Percentiles rank a stretch among this genome's conserved stretches.
Evolutionary conservation across 37 sponge, comb jelly and placozoan genomes (phyloP).

Genomic region (Oscarella lobularis): DNA sequence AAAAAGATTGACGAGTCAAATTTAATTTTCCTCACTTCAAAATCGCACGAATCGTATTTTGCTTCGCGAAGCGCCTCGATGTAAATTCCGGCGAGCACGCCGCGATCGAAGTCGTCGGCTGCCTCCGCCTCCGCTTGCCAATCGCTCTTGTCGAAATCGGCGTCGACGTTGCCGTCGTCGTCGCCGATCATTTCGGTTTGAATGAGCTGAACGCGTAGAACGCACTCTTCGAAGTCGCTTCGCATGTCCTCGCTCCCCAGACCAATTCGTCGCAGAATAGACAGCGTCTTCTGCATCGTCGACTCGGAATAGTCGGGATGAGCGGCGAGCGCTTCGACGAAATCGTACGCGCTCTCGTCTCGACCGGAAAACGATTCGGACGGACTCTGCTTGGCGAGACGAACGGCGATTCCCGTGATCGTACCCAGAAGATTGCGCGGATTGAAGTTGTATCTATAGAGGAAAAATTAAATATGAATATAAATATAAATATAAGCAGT

Average conservation of each 20-base stretch:
- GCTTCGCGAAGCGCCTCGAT: constrained; percentile 40
- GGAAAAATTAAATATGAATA: neutral
- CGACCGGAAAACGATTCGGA: neutral
- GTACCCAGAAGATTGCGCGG: neutral
- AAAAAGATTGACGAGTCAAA: neutral
- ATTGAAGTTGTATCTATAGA: constrained; percentile 1
- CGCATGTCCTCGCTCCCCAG: constrained; percentile 1
- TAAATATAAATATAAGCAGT: neutral
- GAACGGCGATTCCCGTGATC: neutral
- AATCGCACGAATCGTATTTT: no score
- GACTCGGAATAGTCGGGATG: constrained; percentile 49
- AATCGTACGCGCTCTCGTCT: constrained; percentile 3
- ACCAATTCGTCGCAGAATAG: constrained; percentile 19
- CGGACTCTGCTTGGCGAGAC: constrained; percentile 1
- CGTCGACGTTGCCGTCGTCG: neutral
- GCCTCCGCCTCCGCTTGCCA: constrained; percentile 17
- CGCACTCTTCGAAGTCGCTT: constrained; percentile 2
- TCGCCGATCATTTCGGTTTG: neutral
- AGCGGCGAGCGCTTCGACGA: constrained; percentile 21
- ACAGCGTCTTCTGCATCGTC: constrained; percentile 22
- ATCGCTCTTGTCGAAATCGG: neutral
- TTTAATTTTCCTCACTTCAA: no score
- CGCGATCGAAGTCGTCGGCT: constrained; percentile 8
- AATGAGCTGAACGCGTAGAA: neutral
- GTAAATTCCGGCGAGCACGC: constrained; percentile 33